phyloP scores from a whole-genome alignment of 2,113 vertebrate species.

The Thymallus thymallus region DNA sequence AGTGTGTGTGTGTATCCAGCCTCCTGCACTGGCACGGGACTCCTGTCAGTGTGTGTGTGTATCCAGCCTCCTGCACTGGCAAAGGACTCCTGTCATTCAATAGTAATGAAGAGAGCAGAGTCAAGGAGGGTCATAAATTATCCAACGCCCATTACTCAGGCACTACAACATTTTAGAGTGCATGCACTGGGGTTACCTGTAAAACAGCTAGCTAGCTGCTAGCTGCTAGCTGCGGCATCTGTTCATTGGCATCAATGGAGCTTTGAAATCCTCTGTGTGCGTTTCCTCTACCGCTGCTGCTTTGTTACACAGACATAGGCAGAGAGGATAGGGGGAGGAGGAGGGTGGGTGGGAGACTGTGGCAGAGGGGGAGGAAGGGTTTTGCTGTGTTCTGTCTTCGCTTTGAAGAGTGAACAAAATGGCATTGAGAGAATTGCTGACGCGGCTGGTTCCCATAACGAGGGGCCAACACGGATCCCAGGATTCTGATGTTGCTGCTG shows the following conservation, averaged over 20 bases:
- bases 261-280: neutral
- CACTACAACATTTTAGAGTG: neutral
- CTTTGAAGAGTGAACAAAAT: neutral
- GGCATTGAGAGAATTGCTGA: neutral
- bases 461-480: too few species aligned
- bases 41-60: neutral
- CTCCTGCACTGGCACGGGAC: constrained; percentile 4
- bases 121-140: neutral
- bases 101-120: neutral
- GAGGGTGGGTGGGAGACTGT: neutral
- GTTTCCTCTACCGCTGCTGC: neutral
- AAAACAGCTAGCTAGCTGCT: neutral
- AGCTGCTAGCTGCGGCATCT: neutral
- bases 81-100: neutral
- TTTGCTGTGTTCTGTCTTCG: neutral
- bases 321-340: neutral
- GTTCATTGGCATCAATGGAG: neutral
- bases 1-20: neutral
- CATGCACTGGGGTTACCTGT: neutral
- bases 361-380: neutral
- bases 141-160: neutral
- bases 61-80: neutral
- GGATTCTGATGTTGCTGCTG: neutral
- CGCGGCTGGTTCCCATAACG: too few species aligned
- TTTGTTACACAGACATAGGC: too few species aligned